A percentile compares a stretch with the other conserved stretches of the same genome.
Conservation (phyloP, 2,888 invertebrate species). For the Pachymerium ferrugineum region DNA sequence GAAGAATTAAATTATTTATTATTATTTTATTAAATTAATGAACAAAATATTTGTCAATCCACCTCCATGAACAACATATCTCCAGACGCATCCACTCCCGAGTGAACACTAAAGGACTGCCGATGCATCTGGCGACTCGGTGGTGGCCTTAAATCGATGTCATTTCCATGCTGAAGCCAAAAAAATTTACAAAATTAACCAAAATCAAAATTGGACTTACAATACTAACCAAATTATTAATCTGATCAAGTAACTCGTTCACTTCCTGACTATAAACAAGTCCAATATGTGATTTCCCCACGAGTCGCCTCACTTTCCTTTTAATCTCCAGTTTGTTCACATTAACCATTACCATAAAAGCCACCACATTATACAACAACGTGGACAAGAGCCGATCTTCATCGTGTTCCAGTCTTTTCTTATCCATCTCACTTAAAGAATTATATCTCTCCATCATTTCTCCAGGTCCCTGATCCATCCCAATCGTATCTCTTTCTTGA, state of each 20-base stretch:
- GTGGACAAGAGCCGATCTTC: constrained; percentile 93
- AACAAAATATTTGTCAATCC: constrained; percentile 4
- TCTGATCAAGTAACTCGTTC: constrained; percentile 89
- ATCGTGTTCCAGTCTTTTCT: constrained; percentile 93
- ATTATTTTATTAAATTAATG: neutral
- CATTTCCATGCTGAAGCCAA: constrained; percentile 79
- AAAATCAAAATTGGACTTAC: neutral
- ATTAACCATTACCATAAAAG: constrained; percentile 88
- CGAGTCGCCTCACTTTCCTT: constrained; percentile 78
- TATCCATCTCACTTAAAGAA: constrained; percentile 81
- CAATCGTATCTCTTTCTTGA: constrained; percentile 97
- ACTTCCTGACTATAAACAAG: constrained; percentile 96
- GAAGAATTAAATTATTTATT: neutral
- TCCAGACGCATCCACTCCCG: constrained; percentile 86
- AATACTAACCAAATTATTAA: constrained; percentile 75
- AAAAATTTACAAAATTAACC: neutral
- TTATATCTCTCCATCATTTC: constrained; percentile 99
- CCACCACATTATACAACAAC: constrained; percentile 91
- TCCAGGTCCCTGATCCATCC: constrained; percentile 98
- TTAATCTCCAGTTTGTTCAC: constrained; percentile 77
- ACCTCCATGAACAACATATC: constrained; percentile 57
- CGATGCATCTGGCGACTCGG: constrained; percentile 92
- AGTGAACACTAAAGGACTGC: constrained; percentile 96
- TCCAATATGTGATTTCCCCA: constrained; percentile 98
- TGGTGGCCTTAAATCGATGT: constrained; percentile 91